A percentile compares a stretch with the other conserved stretches of the same genome.
phyloP scores from a whole-genome alignment of 2,888 invertebrate species.

The Onthophagus sagittarius region DNA sequence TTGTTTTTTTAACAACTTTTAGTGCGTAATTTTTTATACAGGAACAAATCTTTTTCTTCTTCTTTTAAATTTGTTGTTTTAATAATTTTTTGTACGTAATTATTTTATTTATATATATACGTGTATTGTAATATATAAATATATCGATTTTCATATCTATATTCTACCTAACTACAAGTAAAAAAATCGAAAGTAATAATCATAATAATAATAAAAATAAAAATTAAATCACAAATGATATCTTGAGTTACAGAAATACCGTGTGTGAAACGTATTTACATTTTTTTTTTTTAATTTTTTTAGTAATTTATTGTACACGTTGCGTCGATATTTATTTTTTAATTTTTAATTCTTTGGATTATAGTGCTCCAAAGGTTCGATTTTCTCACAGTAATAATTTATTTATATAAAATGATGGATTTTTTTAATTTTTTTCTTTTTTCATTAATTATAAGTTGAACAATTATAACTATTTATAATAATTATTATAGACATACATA shows the following conservation, averaged over 20 bases:
- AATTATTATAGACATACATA: constrained; percentile 3
- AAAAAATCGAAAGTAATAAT: constrained; percentile 1
- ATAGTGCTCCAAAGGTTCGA: neutral
- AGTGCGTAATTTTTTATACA: neutral
- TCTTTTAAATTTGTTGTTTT: neutral
- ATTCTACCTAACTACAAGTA: constrained; percentile 25
- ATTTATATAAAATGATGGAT: too few relatives aligned
- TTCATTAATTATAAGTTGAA: neutral
- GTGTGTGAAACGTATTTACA: constrained; percentile 8
- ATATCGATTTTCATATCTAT: constrained; percentile 28
- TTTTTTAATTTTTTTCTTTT: neutral
- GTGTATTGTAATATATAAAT: neutral
- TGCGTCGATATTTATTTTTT: neutral
- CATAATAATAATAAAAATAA: neutral
- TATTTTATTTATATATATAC: neutral
- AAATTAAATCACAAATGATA: neutral
- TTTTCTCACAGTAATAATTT: neutral
- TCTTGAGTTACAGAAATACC: neutral
- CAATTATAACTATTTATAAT: constrained; percentile 6
- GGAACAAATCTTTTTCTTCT: constrained; percentile 3
- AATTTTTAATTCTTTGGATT: neutral
- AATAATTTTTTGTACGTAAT: constrained; percentile 1
- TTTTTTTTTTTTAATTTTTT: neutral
- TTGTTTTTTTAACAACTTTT: neutral
- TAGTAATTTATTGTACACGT: neutral